Evolutionary conservation across 2,113 vertebrate species (phyloP).

Genomic region (Hiodon alosoides): DNA sequence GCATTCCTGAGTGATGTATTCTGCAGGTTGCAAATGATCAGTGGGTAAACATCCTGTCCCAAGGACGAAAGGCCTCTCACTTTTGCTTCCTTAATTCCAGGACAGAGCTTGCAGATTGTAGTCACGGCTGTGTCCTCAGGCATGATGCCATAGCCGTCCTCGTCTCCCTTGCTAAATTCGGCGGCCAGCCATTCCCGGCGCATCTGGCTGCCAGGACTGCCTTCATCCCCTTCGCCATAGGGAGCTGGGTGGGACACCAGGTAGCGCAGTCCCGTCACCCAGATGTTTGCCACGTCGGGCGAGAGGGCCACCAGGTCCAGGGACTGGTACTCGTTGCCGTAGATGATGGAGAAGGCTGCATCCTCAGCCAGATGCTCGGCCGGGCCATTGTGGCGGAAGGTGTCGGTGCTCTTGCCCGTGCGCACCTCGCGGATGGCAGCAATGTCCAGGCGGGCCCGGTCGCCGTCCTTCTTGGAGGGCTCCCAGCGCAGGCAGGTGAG

Average conservation of each 20-base stretch:
- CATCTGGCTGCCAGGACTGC: constrained; percentile 72
- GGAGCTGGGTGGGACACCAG: constrained; percentile 84
- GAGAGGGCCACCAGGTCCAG: constrained; percentile 90
- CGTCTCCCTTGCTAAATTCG: constrained; percentile 77
- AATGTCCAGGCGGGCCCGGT: constrained; percentile 89
- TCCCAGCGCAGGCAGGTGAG: constrained; percentile 93
- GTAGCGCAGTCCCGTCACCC: constrained; percentile 92
- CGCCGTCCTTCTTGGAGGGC: constrained; percentile 91
- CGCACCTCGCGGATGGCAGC: constrained; percentile 84
- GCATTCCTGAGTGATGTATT: background rate
- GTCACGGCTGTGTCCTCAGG: constrained; percentile 83
- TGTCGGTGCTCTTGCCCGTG: constrained; percentile 93
- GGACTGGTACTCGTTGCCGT: constrained; percentile 93
- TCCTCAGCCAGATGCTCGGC: constrained; percentile 91
- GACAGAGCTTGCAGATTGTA: constrained; percentile 83
- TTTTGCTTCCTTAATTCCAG: constrained; percentile 88
- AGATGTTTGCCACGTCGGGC: constrained; percentile 94
- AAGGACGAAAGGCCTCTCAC: constrained; percentile 45
- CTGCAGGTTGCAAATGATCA: background rate
- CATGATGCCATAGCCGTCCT: constrained; percentile 87
- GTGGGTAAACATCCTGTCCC: background rate
- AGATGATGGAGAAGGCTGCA: constrained; percentile 86
- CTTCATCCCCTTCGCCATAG: constrained; percentile 70
- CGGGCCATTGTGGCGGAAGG: constrained; percentile 86
- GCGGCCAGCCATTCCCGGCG: constrained; percentile 79